Percentiles rank a stretch among this genome's conserved stretches.
Evolutionary conservation across 2,888 invertebrate species (phyloP).

Genomic region (Choreutis nemorana): DNA sequence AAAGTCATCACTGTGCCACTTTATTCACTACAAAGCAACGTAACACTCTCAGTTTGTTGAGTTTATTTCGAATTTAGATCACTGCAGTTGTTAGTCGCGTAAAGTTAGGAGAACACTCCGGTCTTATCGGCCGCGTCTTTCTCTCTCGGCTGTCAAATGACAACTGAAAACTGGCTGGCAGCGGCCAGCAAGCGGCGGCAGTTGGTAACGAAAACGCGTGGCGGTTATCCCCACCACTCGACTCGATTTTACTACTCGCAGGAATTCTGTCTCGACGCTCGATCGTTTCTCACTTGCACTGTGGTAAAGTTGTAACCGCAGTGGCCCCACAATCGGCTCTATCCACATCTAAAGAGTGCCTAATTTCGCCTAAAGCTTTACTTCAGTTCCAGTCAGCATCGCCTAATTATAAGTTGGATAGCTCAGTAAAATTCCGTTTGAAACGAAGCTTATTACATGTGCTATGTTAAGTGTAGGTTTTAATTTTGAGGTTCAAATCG

Average conservation of each 20-base stretch:
- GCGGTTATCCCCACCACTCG: conserved; percentile 21
- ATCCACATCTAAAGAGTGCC: too few species aligned
- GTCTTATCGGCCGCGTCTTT: conserved; percentile 54
- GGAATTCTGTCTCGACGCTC: conserved; percentile 1
- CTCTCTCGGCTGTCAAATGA: conserved; percentile 48
- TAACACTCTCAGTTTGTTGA: conserved; percentile 42
- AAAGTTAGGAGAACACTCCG: conserved; percentile 61
- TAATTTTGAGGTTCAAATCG: too few species aligned
- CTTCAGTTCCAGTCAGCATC: too few species aligned
- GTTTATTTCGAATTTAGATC: conserved; percentile 16
- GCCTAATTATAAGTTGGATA: too few species aligned
- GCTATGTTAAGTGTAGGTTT: too few species aligned
- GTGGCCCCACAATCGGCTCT: too few species aligned
- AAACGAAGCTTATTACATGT: too few species aligned
- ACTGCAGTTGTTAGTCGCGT: conserved; percentile 57
- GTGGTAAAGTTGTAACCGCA: too few species aligned
- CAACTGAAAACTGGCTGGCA: conserved; percentile 32
- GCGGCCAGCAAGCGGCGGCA: conserved; percentile 15
- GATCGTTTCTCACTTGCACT: too few species aligned
- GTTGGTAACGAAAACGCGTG: conserved; percentile 31
- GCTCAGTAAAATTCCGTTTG: too few species aligned
- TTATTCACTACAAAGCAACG: conserved; percentile 39
- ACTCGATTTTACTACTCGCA: conserved; percentile 5
- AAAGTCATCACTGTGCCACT: conserved; percentile 55
- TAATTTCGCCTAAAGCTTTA: too few species aligned